These are phyloP conservation scores for Himantopus leucocephalus DNA, from an alignment of 2,113 vertebrate genomes.

Conservation along the genomic window DNA sequence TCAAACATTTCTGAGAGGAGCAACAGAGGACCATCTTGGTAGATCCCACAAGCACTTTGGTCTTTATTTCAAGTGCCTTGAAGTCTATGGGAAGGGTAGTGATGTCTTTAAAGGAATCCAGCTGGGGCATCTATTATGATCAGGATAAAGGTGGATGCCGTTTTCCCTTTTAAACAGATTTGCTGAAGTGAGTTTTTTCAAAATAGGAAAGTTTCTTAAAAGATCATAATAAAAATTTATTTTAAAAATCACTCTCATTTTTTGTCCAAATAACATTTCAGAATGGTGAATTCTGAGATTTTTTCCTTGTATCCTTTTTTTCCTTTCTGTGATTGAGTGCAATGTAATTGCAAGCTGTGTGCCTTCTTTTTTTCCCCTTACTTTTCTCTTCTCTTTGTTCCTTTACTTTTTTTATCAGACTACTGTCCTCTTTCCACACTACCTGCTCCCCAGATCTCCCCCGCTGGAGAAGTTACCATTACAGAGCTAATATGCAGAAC, in stretches of 20 bases:
- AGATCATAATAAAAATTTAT: not conserved
- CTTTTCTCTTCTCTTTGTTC: not conserved
- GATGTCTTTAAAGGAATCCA: not conserved
- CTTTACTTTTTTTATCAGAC: not conserved
- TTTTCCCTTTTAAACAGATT: not conserved
- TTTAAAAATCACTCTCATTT: not conserved
- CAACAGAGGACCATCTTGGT: not conserved
- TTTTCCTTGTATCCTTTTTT: not conserved
- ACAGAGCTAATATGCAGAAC: not conserved
- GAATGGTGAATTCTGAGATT: not conserved
- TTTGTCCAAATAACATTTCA: not conserved
- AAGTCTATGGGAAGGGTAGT: not conserved
- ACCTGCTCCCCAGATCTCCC: not conserved
- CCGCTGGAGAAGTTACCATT: not conserved
- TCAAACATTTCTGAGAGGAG: not conserved
- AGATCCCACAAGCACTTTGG: not conserved
- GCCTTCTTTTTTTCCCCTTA: not conserved
- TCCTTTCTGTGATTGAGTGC: not conserved
- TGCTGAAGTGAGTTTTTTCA: not conserved
- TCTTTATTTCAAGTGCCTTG: not conserved
- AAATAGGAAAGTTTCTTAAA: not conserved
- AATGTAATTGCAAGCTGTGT: not conserved
- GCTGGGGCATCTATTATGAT: not conserved
- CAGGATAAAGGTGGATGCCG: not conserved
- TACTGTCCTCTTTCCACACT: not conserved